These are phyloP conservation scores for Hypotaenidia okinawae DNA, from an alignment of 2,797 vertebrate genomes.

Conservation along the genomic window DNA sequence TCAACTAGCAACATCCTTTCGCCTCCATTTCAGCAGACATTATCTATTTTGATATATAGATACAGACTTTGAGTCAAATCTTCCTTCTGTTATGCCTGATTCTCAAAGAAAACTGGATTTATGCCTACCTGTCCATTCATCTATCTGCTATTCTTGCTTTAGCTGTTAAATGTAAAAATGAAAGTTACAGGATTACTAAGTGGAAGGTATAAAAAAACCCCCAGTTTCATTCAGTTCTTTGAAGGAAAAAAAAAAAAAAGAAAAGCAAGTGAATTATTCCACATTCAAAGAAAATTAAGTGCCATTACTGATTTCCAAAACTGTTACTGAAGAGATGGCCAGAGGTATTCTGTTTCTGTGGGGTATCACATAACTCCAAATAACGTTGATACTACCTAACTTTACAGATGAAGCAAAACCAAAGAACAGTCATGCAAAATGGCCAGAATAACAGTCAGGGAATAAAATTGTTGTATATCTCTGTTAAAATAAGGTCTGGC, in stretches of 20 bases:
- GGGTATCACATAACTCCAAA: background rate
- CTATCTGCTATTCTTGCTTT: background rate
- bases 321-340: background rate
- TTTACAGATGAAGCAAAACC: background rate
- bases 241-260: background rate
- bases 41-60: background rate
- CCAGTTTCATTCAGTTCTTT: background rate
- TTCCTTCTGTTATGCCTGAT: background rate
- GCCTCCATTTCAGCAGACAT: background rate
- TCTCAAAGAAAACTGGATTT: background rate
- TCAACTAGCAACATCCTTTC: background rate
- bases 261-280: background rate
- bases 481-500: background rate
- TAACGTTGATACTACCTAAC: background rate
- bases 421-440: background rate
- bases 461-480: background rate
- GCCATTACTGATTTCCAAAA: background rate
- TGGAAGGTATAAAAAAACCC: background rate
- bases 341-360: background rate
- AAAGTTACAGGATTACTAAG: background rate
- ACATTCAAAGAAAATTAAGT: background rate
- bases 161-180: background rate
- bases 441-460: background rate
- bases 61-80: background rate
- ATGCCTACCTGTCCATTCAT: background rate